These are phyloP conservation scores for Sabellastarte sp. DNA, from an alignment of 2,888 invertebrate species.

Conservation along the genomic window DNA sequence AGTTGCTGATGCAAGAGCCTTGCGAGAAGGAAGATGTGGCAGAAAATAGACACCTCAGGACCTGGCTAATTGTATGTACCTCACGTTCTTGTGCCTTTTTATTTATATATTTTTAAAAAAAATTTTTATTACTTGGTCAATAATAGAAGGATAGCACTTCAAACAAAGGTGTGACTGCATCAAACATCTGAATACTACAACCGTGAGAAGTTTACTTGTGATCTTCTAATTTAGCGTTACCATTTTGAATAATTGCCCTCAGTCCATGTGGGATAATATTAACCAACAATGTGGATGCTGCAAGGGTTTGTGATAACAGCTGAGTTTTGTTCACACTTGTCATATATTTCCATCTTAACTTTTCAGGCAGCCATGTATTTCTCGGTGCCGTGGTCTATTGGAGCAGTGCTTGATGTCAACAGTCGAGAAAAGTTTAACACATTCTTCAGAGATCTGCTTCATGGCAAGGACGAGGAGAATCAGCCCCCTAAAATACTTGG, in stretches of 20 bases:
- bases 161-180: no score
- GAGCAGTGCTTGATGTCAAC: slow-evolving; percentile 73
- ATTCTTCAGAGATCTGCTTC: slow-evolving; percentile 67
- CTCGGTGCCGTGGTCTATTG: slow-evolving; percentile 81
- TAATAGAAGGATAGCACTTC: no score
- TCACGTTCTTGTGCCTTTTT: no score
- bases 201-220: no score
- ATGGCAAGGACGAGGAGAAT: slow-evolving; percentile 59
- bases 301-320: not conserved
- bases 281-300: no score
- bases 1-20: slow-evolving; percentile 73
- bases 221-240: no score
- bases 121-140: no score
- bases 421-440: slow-evolving; percentile 76
- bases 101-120: no score
- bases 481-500: slow-evolving; percentile 67
- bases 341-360: not conserved
- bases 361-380: slow-evolving; percentile 73
- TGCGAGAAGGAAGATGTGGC: slow-evolving; percentile 47
- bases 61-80: no score
- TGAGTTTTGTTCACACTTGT: not conserved
- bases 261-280: no score
- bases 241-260: no score
- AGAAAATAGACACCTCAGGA: slow-evolving; percentile 69
- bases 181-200: no score